Percentiles rank a stretch among this genome's conserved stretches.
Evolutionary conservation across 2,113 vertebrate species (phyloP).

Genomic region (Phalacrocorax brasilianus): DNA sequence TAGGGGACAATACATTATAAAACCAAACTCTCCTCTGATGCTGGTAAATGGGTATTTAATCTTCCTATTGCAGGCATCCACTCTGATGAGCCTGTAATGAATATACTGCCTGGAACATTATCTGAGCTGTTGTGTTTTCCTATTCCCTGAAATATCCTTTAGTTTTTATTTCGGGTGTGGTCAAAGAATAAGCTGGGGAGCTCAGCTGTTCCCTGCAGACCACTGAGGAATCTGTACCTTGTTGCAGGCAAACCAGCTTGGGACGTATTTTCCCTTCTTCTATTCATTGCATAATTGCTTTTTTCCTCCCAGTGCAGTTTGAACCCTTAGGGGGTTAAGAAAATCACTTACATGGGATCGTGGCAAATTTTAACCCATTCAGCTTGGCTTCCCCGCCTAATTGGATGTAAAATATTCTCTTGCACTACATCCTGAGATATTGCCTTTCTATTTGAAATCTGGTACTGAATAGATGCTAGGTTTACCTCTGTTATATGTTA

Average conservation of each 20-base stretch:
- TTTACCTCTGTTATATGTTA: not conserved
- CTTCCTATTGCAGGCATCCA: slow-evolving; percentile 78
- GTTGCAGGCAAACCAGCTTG: slow-evolving; percentile 64
- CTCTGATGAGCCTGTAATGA: slow-evolving; percentile 76
- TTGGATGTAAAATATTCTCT: slow-evolving; percentile 56
- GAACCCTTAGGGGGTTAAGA: slow-evolving; percentile 73
- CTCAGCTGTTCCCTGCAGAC: slow-evolving; percentile 57
- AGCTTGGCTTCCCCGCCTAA: slow-evolving; percentile 57
- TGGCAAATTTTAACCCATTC: slow-evolving; percentile 78
- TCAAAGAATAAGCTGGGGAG: slow-evolving; percentile 43
- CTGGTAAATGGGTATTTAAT: slow-evolving; percentile 85
- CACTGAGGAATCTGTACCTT: slow-evolving; percentile 57
- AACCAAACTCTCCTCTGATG: slow-evolving; percentile 80
- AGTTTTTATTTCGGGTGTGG: slow-evolving; percentile 69
- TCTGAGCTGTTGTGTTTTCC: slow-evolving; percentile 68
- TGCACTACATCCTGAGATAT: not conserved
- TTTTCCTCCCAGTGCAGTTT: slow-evolving; percentile 71
- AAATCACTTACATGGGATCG: slow-evolving; percentile 70
- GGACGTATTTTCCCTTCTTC: slow-evolving; percentile 57
- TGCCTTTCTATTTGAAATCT: not conserved
- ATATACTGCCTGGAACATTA: slow-evolving; percentile 71
- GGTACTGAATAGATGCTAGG: not conserved
- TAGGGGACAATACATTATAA: slow-evolving; percentile 81
- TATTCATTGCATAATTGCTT: slow-evolving; percentile 77
- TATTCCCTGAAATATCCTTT: slow-evolving; percentile 71